Evolutionary conservation across 1,140 invertebrate genomes (phyloP), one percentile per base, ranked within the genome.

Genomic region (Anoplophora glabripennis): DNA sequence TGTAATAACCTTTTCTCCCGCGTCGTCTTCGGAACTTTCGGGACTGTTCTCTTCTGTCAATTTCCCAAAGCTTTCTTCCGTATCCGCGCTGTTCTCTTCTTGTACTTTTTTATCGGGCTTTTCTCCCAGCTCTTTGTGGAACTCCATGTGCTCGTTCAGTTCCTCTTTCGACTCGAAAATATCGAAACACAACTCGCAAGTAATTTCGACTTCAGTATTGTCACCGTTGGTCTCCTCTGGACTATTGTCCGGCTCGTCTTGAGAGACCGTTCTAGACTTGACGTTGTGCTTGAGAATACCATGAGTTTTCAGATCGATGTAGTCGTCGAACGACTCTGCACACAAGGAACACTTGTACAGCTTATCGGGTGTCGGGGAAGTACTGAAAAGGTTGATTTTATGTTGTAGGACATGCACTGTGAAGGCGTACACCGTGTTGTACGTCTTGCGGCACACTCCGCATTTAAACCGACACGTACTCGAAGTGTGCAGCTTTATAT

Each of bases 381-480:
- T 42, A 18, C 12, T 15, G 77, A 63, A 87, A 88, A 0, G 86
- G 86, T 55, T 83, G 74, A 64, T 87, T 0, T 88, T 90, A 64
- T 92, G 89, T 14, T 86, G 88, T 62, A 89, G 74, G 52, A 89
- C 81, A 61, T 74, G 74, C 1, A 70, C 67, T 10, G 63, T 75
- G 34, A 73, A 61, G 3, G 69, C 74, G n/a, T 67, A 75, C 44
- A 84, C 84, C 65, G 85, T 78, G 15, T 88, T 87, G 72, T 90
- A 91, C 56, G 84, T 82, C 51, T 87, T 77, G 3, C 82, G 83
- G 75, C 90, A 93, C 47, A 83, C 79, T 52, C 83, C 82, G 75
- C 89, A 92, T 33, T 81, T 81, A 69, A 89, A 92, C 3, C 86
- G 83, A 0, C 83, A 85, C 64, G 89, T 86, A 0, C 82, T 85